A percentile compares a stretch with the other conserved stretches of the same genome.
These are phyloP conservation scores for Gavialis gangeticus DNA, from an alignment of 2,113 vertebrate species.

Conservation along the genomic window DNA sequence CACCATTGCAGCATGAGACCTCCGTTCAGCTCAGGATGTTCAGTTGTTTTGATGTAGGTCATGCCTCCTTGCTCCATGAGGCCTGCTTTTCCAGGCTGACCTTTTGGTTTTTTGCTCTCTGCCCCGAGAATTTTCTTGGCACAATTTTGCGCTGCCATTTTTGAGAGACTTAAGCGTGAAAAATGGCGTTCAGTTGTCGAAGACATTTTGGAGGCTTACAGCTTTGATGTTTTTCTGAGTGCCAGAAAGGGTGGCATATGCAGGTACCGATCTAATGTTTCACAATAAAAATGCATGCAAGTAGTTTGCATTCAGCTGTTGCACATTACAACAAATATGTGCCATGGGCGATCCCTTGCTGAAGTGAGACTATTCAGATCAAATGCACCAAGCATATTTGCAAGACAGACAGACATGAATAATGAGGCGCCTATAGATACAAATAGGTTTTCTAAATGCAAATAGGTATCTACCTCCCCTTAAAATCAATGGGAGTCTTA, in stretches of 20 bases:
- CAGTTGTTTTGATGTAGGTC: background rate
- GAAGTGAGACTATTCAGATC: background rate
- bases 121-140: background rate
- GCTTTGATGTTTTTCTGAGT: background rate
- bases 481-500: background rate
- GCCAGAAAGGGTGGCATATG: background rate
- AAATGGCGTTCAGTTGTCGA: background rate
- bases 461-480: background rate
- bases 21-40: background rate
- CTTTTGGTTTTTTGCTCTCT: background rate
- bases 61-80: background rate
- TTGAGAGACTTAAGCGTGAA: background rate
- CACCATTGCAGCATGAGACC: background rate
- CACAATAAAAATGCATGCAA: background rate
- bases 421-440: background rate
- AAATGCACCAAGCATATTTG: background rate
- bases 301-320: background rate
- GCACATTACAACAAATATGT: background rate
- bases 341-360: background rate
- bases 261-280: background rate
- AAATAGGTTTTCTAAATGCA: background rate
- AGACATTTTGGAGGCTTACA: background rate
- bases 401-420: background rate
- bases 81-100: background rate
- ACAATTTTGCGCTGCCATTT: conserved; percentile 14